phyloP scores from a whole-genome alignment of 2,797 vertebrate species.

The Hippopotamyrus pictus region DNA sequence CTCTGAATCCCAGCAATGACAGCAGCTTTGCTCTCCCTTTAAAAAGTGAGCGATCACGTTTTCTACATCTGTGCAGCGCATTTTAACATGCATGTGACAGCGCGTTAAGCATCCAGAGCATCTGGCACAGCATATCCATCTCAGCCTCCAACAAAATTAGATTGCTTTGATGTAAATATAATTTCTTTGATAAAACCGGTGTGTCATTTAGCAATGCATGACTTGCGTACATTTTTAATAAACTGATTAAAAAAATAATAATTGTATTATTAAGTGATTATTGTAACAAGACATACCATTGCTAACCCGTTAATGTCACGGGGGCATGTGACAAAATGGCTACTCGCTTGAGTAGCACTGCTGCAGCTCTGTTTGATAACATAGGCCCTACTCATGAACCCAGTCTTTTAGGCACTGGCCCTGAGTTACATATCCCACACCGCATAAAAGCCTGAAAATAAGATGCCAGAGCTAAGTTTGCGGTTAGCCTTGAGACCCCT shows the following conservation, averaged over 20 bases:
- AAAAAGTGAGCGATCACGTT: not conserved
- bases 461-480: not conserved
- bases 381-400: not conserved
- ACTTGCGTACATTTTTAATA: not conserved
- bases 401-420: not conserved
- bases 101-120: not conserved
- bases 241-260: not conserved
- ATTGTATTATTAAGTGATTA: not conserved
- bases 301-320: not conserved
- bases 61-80: not conserved
- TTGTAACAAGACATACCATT: not conserved
- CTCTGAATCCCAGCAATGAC: not conserved
- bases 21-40: not conserved
- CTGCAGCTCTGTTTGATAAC: not conserved
- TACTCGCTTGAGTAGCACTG: not conserved
- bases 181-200: not conserved
- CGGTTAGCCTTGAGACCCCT: not conserved
- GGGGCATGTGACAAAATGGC: not conserved
- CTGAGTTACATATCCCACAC: not conserved
- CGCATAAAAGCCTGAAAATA: not conserved
- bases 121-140: not conserved
- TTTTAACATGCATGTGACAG: not conserved
- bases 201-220: not conserved
- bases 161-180: conserved; percentile 9
- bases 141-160: not conserved